Base-by-base conservation (phyloP, 2,888 invertebrate genomes). In the Acanthosepion esculentum region DNA sequence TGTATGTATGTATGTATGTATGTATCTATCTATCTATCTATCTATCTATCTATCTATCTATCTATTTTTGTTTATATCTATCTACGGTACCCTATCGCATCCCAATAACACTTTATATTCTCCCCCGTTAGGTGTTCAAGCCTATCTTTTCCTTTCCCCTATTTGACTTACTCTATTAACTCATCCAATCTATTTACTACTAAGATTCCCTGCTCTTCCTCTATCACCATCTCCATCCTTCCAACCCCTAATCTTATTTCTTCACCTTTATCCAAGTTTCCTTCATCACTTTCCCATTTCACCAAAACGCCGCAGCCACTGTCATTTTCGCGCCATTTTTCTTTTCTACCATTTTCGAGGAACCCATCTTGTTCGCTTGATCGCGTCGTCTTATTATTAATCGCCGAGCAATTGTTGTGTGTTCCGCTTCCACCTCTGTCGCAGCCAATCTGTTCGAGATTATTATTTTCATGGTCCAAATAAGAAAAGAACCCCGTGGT, bases 391-490 rank as follows among this genome's bases (percentile, higher is more conserved):
- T n/a, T 78, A 78, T 78, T 78, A 78, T 33, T 78, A 78, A 78
- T 78, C 78, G 18, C n/a, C 10, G 78, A n/a, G n/a, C 78, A 78
- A 78, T 78, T 78, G n/a, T 78, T 78, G 78, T 78, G 10, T 78
- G n/a, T n/a, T 78, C 78, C 15, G n/a, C 78, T 33, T n/a, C 78
- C 78, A 15, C n/a, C n/a, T 78, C 78, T 18, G n/a, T 33, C 78
- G n/a, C n/a, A n/a, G 78, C 78, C 78, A 78, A 78, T 78, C 78
- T 78, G 78, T 33, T n/a, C n/a, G 78, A 78, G 78, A 78, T 78
- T 78, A 78, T 78, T 78, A 78, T 78, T 78, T 78, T 78, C n/a
- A 78, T 78, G 78, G n/a, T 78, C 78, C 78, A 78, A 78, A 78
- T n/a, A 78, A 78, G 78, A 78, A 78, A 78, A 78, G 78, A 33